phyloP scores from a whole-genome alignment of 2,888 invertebrate genomes.

The Euproctis similis region DNA sequence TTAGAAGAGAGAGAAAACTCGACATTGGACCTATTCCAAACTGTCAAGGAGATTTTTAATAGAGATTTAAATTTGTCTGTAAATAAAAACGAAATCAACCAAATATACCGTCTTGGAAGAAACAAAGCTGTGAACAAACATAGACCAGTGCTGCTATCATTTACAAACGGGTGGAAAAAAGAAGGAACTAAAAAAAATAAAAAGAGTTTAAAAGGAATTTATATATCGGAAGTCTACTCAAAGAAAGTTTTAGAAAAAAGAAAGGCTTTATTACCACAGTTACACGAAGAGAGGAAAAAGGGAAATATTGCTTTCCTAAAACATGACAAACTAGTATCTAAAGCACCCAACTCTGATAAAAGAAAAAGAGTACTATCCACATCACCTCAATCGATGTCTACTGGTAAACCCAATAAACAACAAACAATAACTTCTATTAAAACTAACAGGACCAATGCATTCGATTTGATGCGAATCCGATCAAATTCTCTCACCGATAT shows the following conservation, averaged over 20 bases:
- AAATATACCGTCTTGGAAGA: constrained; percentile 11
- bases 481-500: constrained; percentile 3
- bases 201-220: constrained; percentile 4
- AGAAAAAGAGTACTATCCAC: background rate
- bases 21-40: constrained; percentile 1
- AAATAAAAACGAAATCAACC: constrained; percentile 13
- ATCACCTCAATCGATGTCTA: constrained; percentile 2
- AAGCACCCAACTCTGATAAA: constrained; percentile 1
- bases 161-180: constrained; percentile 7
- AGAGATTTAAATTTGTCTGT: background rate
- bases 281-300: background rate
- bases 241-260: constrained; percentile 6
- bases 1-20: constrained; percentile 4
- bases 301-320: too few relatives aligned
- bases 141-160: constrained; percentile 3
- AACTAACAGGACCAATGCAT: too few relatives aligned
- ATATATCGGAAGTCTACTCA: constrained; percentile 6
- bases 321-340: constrained; percentile 4
- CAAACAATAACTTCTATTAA: constrained; percentile 7
- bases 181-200: constrained; percentile 2
- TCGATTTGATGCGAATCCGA: constrained; percentile 5
- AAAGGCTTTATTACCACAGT: too few relatives aligned
- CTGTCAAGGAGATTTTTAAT: constrained; percentile 22
- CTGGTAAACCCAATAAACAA: constrained; percentile 3
- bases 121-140: constrained; percentile 5